Conservation (phyloP, 2,888 invertebrate genomes). For the Chymomyza caudatula region DNA sequence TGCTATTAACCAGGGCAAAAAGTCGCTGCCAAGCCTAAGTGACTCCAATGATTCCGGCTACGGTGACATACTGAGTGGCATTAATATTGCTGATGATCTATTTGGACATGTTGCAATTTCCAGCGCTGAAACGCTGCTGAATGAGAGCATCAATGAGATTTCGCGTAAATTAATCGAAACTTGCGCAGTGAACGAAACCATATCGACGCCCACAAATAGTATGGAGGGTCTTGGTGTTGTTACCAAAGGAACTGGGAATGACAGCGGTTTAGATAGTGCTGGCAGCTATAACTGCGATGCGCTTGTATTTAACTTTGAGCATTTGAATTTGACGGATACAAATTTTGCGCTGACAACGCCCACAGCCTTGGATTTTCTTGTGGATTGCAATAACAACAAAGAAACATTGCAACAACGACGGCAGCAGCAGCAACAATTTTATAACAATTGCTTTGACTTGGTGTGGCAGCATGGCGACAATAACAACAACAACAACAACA, state of each 20-base stretch:
- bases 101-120: slow-evolving; percentile 51
- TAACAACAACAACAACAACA: slow-evolving; percentile 26
- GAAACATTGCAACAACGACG: slow-evolving; percentile 27
- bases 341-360: slow-evolving; percentile 53
- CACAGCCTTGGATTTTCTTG: slow-evolving; percentile 62
- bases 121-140: slow-evolving; percentile 71
- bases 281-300: slow-evolving; percentile 72
- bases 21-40: slow-evolving; percentile 50
- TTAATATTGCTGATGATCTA: slow-evolving; percentile 76
- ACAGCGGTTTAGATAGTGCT: slow-evolving; percentile 72
- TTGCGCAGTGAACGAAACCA: slow-evolving; percentile 69
- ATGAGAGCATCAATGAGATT: slow-evolving; percentile 77
- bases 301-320: slow-evolving; percentile 76
- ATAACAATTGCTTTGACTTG: slow-evolving; percentile 79
- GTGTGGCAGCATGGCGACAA: slow-evolving; percentile 64
- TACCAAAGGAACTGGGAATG: slow-evolving; percentile 35
- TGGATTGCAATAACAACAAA: slow-evolving; percentile 67
- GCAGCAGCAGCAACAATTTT: slow-evolving; percentile 60
- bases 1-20: neutral
- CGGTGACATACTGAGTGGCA: slow-evolving; percentile 76
- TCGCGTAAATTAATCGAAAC: slow-evolving; percentile 78
- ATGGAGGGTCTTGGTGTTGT: slow-evolving; percentile 12
- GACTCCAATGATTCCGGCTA: slow-evolving; percentile 74
- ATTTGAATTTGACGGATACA: slow-evolving; percentile 70
- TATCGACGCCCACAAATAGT: slow-evolving; percentile 2